phyloP scores from a whole-genome alignment of 53 echinoderm and acorn worm species.

The Stichopus horrens region DNA sequence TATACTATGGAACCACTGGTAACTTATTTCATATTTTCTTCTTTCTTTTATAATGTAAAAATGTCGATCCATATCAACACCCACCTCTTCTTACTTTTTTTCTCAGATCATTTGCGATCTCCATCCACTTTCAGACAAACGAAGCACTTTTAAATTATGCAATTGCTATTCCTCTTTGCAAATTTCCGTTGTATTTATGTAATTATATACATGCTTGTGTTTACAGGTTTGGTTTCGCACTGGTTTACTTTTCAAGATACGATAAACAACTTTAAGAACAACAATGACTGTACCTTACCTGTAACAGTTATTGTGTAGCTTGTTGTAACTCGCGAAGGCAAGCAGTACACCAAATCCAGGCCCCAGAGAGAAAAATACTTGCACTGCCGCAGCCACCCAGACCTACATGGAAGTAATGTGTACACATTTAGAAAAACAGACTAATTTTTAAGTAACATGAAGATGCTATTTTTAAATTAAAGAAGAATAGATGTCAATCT shows the following conservation, averaged over 20 bases:
- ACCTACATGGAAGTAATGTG: constrained; percentile 52
- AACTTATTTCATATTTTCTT: no score
- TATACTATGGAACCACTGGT: no score
- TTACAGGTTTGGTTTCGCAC: background rate
- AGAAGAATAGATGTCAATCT: no score
- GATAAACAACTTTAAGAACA: background rate
- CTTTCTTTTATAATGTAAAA: no score
- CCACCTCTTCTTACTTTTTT: no score
- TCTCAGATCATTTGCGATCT: no score
- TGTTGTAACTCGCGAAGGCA: constrained; percentile 92
- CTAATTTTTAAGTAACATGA: no score
- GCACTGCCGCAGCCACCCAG: constrained; percentile 91
- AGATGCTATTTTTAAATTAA: no score
- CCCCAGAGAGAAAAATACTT: constrained; percentile 95
- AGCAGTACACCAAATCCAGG: constrained; percentile 98
- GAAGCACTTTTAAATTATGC: background rate
- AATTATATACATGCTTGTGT: background rate
- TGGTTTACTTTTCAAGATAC: background rate
- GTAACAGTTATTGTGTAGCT: constrained; percentile 89
- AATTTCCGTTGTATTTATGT: background rate
- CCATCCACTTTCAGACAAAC: no score
- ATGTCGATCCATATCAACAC: no score
- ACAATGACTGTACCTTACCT: constrained; percentile 49
- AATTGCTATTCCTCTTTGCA: background rate
- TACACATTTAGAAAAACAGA: no score